Evolutionary conservation across 2,888 invertebrate genomes (phyloP).

Genomic region (Coleophora flavipennella): DNA sequence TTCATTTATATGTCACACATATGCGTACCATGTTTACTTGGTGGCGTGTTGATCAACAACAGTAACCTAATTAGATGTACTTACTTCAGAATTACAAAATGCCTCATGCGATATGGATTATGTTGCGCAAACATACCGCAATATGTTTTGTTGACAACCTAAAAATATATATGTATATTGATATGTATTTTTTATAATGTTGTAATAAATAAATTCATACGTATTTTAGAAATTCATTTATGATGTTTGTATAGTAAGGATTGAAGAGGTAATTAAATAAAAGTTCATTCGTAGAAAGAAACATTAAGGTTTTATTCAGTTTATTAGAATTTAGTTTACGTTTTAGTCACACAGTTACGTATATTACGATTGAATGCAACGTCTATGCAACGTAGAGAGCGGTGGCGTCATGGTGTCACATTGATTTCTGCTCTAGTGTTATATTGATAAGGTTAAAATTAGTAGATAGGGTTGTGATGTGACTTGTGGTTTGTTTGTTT

Average conservation of each 20-base stretch:
- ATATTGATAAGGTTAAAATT: constrained; percentile 30
- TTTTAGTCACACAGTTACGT: constrained; percentile 1
- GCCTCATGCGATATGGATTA: constrained; percentile 24
- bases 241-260: no score
- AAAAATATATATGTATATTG: constrained; percentile 1
- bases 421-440: constrained; percentile 29
- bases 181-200: no score
- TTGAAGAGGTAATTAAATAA: no score
- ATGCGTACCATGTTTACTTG: constrained; percentile 64
- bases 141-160: constrained; percentile 14
- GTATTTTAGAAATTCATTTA: no score
- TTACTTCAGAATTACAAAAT: constrained; percentile 39
- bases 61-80: constrained; percentile 15
- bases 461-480: constrained; percentile 13
- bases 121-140: constrained; percentile 22
- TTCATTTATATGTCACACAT: constrained; percentile 63
- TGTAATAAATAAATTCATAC: no score
- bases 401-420: constrained; percentile 5
- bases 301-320: no score
- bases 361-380: not conserved
- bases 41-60: constrained; percentile 32
- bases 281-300: no score
- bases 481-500: constrained; percentile 30
- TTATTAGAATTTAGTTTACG: no score
- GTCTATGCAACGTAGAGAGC: constrained; percentile 13